Evolutionary conservation across 2,113 vertebrate genomes (phyloP).

Genomic region (Perca flavescens): DNA sequence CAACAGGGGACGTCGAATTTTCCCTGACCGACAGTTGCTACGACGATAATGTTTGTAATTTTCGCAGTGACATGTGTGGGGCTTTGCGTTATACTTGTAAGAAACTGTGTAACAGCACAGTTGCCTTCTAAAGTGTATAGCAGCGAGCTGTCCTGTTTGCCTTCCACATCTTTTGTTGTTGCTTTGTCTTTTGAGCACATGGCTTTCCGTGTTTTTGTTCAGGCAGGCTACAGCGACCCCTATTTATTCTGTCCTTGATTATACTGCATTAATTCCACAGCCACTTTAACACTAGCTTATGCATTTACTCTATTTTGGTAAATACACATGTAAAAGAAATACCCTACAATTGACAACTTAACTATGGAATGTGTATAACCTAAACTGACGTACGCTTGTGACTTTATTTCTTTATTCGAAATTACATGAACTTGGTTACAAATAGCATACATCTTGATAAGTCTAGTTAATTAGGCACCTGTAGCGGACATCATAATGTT

Average conservation of each 20-base stretch:
- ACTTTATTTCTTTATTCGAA: background rate
- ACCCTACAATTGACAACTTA: background rate
- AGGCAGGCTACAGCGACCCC: constrained; percentile 81
- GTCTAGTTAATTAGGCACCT: background rate
- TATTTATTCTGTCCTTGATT: constrained; percentile 36
- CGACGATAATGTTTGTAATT: no score
- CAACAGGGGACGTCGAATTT: constrained; percentile 45
- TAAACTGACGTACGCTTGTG: background rate
- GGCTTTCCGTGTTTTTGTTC: constrained; percentile 87
- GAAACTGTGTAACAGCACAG: background rate
- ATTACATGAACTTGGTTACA: background rate
- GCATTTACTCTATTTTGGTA: background rate
- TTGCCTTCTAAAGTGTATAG: background rate
- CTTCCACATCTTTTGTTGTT: constrained; percentile 89
- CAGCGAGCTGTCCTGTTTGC: constrained; percentile 36
- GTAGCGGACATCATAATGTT: background rate
- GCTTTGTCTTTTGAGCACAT: constrained; percentile 95
- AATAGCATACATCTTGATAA: background rate
- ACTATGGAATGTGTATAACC: background rate
- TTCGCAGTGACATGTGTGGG: background rate
- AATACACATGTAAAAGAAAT: background rate
- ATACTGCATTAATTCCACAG: constrained; percentile 11
- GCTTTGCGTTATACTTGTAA: background rate
- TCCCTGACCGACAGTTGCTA: background rate
- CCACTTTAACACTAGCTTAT: background rate